Evolutionary conservation across 2,797 vertebrate species (phyloP).

Genomic region (Xyrichtys novacula): DNA sequence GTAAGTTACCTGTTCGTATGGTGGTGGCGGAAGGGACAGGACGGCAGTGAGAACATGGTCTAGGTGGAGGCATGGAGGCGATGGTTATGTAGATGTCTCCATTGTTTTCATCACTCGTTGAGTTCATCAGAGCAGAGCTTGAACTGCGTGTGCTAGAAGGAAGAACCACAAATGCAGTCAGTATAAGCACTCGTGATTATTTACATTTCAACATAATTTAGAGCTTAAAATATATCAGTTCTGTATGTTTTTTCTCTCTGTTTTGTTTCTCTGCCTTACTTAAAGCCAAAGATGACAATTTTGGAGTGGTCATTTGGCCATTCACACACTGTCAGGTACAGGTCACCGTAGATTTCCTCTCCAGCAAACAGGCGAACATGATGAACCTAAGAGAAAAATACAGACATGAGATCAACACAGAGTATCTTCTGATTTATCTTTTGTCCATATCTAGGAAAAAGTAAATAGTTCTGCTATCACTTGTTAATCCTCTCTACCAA

Average conservation of each 20-base stretch:
- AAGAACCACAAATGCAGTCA: slow-evolving; percentile 22
- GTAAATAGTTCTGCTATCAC: background rate
- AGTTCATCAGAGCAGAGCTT: slow-evolving; percentile 90
- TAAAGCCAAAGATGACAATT: slow-evolving; percentile 96
- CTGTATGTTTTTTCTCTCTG: background rate
- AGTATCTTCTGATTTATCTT: background rate
- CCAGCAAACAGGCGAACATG: slow-evolving; percentile 94
- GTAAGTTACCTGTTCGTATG: slow-evolving; percentile 84
- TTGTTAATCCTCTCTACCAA: background rate
- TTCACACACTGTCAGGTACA: slow-evolving; percentile 95
- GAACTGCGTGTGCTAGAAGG: slow-evolving; percentile 89
- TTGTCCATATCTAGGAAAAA: background rate
- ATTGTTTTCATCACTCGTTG: slow-evolving; percentile 96
- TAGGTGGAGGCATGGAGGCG: slow-evolving; percentile 88
- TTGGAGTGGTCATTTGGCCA: slow-evolving; percentile 96
- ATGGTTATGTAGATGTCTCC: slow-evolving; percentile 95
- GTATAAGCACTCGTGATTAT: background rate
- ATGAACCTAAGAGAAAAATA: slow-evolving; percentile 84
- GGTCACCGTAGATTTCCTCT: slow-evolving; percentile 94
- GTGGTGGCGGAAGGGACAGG: slow-evolving; percentile 78
- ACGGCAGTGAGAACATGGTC: slow-evolving; percentile 87
- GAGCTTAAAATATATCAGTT: background rate
- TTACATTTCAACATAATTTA: background rate
- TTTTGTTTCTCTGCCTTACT: slow-evolving; percentile 81
- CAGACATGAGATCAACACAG: background rate